phyloP scores from a whole-genome alignment of 2,797 vertebrate genomes.

The Enoplosus armatus region DNA sequence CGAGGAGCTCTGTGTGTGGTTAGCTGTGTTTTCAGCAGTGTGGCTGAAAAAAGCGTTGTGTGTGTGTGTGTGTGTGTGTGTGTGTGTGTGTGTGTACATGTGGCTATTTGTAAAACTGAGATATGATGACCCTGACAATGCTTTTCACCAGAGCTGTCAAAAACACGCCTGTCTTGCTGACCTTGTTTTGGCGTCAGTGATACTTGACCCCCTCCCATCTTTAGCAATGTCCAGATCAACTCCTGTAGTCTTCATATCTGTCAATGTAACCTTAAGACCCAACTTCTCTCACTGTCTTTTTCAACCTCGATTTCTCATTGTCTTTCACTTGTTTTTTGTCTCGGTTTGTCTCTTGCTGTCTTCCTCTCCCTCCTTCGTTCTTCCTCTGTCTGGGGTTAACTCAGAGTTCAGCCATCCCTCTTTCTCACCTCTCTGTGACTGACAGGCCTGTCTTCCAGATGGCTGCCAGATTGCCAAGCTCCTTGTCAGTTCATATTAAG shows the following conservation, averaged over 20 bases:
- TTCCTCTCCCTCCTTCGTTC: constrained; percentile 8
- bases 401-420: constrained; percentile 70
- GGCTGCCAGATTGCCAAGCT: constrained; percentile 79
- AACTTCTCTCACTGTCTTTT: constrained; percentile 41
- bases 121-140: constrained; percentile 52
- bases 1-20: constrained; percentile 34
- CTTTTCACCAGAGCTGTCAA: constrained; percentile 64
- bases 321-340: constrained; percentile 34
- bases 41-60: not conserved
- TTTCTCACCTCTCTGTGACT: constrained; percentile 79
- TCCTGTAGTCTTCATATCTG: constrained; percentile 45
- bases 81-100: constrained; percentile 41
- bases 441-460: constrained; percentile 82
- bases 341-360: constrained; percentile 24
- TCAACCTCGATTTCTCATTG: constrained; percentile 45
- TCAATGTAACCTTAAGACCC: constrained; percentile 52
- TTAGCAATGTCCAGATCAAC: constrained; percentile 55
- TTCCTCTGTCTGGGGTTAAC: constrained; percentile 51
- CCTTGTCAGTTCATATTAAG: constrained; percentile 80
- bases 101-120: constrained; percentile 61
- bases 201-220: constrained; percentile 52
- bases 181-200: constrained; percentile 51
- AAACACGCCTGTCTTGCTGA: constrained; percentile 39
- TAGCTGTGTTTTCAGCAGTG: constrained; percentile 3
- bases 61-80: constrained; percentile 38